Evolutionary conservation across 1,140 invertebrate genomes (phyloP).

Genomic region (Lordiphosa collinella): DNA sequence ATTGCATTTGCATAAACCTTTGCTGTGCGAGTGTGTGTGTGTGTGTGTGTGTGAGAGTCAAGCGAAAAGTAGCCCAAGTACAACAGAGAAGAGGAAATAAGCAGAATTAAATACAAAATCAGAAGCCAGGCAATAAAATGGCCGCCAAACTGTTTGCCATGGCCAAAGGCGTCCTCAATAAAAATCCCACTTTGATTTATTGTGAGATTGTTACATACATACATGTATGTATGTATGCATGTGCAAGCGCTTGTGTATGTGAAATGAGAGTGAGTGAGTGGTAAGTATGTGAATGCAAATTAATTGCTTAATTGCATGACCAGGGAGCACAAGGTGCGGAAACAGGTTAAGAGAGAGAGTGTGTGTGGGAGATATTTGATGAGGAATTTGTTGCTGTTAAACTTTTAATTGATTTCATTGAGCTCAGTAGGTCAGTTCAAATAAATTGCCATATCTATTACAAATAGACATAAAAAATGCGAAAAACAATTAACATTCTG

Average conservation of each 20-base stretch:
- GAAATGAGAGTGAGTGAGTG: not conserved
- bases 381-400: no score
- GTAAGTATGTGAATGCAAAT: slow-evolving; percentile 42
- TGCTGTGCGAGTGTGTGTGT: not conserved
- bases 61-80: slow-evolving; percentile 53
- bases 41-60: not conserved
- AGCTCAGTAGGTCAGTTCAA: no score
- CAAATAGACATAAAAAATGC: no score
- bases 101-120: slow-evolving; percentile 18
- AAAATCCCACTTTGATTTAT: slow-evolving; percentile 67
- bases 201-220: slow-evolving; percentile 24
- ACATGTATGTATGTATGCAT: not conserved
- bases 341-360: no score
- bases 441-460: no score
- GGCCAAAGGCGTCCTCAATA: slow-evolving; percentile 52
- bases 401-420: no score
- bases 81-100: slow-evolving; percentile 19
- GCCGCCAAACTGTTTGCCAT: slow-evolving; percentile 54
- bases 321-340: not conserved
- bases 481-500: no score
- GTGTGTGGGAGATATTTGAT: no score
- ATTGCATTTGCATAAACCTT: slow-evolving; percentile 73
- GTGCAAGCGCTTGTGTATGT: slow-evolving; percentile 1
- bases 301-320: slow-evolving; percentile 58
- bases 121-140: slow-evolving; percentile 45